phyloP scores from a whole-genome alignment of 1,140 invertebrate species.

The Gerris buenoi region DNA sequence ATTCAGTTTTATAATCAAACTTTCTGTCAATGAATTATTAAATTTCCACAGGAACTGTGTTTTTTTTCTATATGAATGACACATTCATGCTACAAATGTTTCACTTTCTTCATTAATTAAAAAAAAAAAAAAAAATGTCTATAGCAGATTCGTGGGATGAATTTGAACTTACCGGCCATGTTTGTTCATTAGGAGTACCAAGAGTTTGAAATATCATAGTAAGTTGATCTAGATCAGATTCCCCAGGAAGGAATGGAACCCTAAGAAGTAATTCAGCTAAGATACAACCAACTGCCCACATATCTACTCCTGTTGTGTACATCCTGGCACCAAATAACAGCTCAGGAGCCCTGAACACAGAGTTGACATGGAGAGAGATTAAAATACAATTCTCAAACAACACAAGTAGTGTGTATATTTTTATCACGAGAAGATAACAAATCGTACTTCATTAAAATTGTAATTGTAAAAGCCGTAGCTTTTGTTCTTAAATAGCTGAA shows the following conservation, averaged over 20 bases:
- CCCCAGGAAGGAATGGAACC: conserved; percentile 87
- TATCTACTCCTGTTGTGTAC: conserved; percentile 92
- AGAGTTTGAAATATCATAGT: conserved; percentile 83
- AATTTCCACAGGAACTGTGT: not conserved
- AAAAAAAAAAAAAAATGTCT: too few relatives aligned
- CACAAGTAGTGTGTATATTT: not conserved
- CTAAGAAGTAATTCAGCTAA: conserved; percentile 84
- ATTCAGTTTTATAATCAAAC: too few relatives aligned
- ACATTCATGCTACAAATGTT: too few relatives aligned
- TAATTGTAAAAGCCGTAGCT: not conserved
- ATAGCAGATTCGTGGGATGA: too few relatives aligned
- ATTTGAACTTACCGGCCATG: conserved; percentile 75
- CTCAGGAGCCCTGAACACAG: conserved; percentile 60
- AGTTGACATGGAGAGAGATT: too few relatives aligned
- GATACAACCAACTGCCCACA: conserved; percentile 98
- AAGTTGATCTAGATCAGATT: conserved; percentile 91
- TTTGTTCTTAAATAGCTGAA: too few relatives aligned
- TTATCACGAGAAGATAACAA: not conserved
- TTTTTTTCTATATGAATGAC: not conserved
- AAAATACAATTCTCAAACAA: not conserved
- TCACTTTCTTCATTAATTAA: not conserved
- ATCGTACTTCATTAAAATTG: not conserved
- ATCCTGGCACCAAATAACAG: conserved; percentile 86
- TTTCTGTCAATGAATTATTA: too few relatives aligned
- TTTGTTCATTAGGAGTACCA: conserved; percentile 83